Evolutionary conservation across 2,888 invertebrate genomes (phyloP).

Genomic region (Apamea monoglypha): DNA sequence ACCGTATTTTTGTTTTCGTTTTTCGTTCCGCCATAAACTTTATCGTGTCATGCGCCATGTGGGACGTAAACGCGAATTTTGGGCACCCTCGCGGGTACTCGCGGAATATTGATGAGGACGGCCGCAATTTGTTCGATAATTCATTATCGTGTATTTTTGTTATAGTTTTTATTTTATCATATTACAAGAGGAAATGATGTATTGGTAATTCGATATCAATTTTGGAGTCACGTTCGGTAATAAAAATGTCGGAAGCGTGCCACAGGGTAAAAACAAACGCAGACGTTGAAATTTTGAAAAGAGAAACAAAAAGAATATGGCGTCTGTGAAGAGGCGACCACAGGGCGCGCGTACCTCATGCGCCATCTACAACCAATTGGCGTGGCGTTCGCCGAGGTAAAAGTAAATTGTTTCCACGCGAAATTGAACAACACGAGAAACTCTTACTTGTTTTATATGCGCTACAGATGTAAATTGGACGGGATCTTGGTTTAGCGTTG

Average conservation of each 20-base stretch:
- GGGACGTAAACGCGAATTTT: constrained; percentile 77
- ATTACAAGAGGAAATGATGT: constrained; percentile 58
- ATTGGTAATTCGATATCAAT: constrained; percentile 57
- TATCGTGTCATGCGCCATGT: constrained; percentile 83
- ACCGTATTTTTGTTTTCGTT: constrained; percentile 79
- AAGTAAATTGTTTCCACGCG: constrained; percentile 81
- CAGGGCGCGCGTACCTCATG: constrained; percentile 84
- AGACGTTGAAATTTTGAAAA: constrained; percentile 75
- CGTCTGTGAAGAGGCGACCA: constrained; percentile 84
- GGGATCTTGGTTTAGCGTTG: constrained; percentile 47
- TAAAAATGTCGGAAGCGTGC: constrained; percentile 71
- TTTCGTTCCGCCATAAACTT: constrained; percentile 82
- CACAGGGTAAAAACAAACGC: constrained; percentile 65
- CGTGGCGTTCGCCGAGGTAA: constrained; percentile 80
- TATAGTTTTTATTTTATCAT: constrained; percentile 57
- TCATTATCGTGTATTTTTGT: constrained; percentile 57
- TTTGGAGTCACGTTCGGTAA: constrained; percentile 60
- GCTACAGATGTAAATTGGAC: constrained; percentile 60
- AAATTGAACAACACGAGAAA: constrained; percentile 72
- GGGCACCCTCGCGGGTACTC: constrained; percentile 72
- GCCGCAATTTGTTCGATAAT: constrained; percentile 68
- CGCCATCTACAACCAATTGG: constrained; percentile 88
- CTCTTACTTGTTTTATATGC: constrained; percentile 62
- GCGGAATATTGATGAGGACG: constrained; percentile 75
- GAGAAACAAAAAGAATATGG: constrained; percentile 74